Evolutionary conservation across 2,113 vertebrate genomes (phyloP).

Genomic region (Dicentrarchus labrax): DNA sequence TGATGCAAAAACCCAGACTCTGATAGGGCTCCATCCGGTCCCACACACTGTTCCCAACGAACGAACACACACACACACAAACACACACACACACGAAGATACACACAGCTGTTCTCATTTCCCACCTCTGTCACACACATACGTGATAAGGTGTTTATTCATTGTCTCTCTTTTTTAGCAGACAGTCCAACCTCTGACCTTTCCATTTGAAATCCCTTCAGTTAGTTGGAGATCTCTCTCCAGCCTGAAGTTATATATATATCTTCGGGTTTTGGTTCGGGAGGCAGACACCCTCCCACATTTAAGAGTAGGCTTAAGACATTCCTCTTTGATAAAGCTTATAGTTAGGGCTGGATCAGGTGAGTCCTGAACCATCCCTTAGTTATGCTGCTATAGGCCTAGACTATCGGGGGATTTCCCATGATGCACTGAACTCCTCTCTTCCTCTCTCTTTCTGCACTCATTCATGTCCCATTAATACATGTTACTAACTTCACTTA

Average conservation of each 20-base stretch:
- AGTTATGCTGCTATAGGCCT: too few species aligned
- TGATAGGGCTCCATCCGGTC: constrained; percentile 74
- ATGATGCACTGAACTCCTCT: too few species aligned
- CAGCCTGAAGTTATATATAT: not conserved
- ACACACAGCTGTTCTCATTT: constrained; percentile 58
- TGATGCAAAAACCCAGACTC: constrained; percentile 71
- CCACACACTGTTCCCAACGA: constrained; percentile 50
- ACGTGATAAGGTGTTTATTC: constrained; percentile 47
- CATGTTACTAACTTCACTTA: too few species aligned
- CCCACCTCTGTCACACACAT: constrained; percentile 19
- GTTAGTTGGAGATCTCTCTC: not conserved
- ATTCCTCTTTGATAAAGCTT: too few species aligned
- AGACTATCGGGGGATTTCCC: fast-evolving
- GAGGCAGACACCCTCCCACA: too few species aligned
- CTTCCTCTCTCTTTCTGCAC: too few species aligned
- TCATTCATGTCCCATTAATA: too few species aligned
- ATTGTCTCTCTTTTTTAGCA: constrained; percentile 20
- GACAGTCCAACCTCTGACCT: constrained; percentile 37
- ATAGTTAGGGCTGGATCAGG: too few species aligned
- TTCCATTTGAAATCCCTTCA: constrained; percentile 6
- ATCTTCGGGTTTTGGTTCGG: too few species aligned
- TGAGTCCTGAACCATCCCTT: too few species aligned
- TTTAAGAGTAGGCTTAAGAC: not conserved
- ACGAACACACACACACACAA: constrained; percentile 40
- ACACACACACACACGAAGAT: constrained; percentile 37